phyloP scores from a whole-genome alignment of 2,797 vertebrate species.

The Channallabes apus region DNA sequence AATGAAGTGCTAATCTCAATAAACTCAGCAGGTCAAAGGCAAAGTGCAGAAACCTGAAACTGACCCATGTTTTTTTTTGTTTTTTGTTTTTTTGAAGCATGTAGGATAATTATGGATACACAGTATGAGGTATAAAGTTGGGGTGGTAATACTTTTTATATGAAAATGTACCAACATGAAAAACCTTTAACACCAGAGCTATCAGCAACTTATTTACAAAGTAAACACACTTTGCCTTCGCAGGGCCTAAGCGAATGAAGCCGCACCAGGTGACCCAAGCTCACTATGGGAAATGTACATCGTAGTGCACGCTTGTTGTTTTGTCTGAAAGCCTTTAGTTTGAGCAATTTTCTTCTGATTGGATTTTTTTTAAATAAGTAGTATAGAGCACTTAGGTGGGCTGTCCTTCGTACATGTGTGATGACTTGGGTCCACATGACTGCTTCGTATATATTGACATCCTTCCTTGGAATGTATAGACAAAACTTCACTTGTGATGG shows the following conservation, averaged over 20 bases:
- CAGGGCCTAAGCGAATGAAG: not conserved
- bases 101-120: constrained; percentile 9
- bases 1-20: constrained; percentile 21
- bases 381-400: constrained; percentile 35
- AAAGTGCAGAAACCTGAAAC: constrained; percentile 27
- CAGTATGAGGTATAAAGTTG: constrained; percentile 26
- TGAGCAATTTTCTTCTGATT: constrained; percentile 8
- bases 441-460: constrained; percentile 60
- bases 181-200: not conserved
- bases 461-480: constrained; percentile 71
- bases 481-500: constrained; percentile 63
- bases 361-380: not conserved
- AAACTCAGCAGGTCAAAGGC: constrained; percentile 47
- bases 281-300: constrained; percentile 1
- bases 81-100: not conserved
- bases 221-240: constrained; percentile 35
- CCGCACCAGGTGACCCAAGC: not conserved
- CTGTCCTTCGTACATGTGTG: constrained; percentile 30
- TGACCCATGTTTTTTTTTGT: not conserved
- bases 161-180: constrained; percentile 35
- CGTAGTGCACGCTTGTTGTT: constrained; percentile 1
- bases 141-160: constrained; percentile 22
- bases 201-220: not conserved
- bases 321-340: constrained; percentile 7
- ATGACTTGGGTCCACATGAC: constrained; percentile 55